Evolutionary conservation across 2,888 invertebrate genomes (phyloP), one percentile per base, ranked within the genome.

Genomic region (Ochropacha duplaris): DNA sequence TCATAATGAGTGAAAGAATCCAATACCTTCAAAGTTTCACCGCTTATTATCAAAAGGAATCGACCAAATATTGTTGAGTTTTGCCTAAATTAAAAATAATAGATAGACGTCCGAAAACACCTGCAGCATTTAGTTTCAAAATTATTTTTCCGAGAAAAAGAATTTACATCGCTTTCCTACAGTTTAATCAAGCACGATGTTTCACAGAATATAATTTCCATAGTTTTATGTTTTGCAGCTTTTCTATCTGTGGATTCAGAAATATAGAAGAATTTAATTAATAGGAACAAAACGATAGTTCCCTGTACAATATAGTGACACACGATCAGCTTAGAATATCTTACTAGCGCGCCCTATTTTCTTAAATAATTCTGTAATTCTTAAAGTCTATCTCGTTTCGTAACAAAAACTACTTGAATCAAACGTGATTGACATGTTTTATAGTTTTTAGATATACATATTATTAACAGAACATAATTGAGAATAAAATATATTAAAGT

Each of bases 201-300:
- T 39, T 14, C n/a, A 28, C 6, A 39, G 16, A 39, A 39, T 39
- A n/a, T 2, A 9, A 8, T 19, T 44, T 16, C 2, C 44, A 19
- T 4, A 14, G 49, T 28, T 19, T 56, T 54, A 11, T 31, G 28
- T 54, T 50, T 58, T 58, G 26, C 14, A 12, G 8, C 26, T 8
- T n/a, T 22, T 14, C n/a, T 50, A 19, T 60, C 62, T 69, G 69
- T 64, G 66, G 64, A 72, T 74, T 76, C 75, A 74, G 75, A 75
- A 73, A 79, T 74, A 80, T 68, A 78, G 74, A 81, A 81, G 77
- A 80, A 80, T 83, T 82, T 82, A 83, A 85, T 85, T 84, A 84
- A 78, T 78, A 81, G 75, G 78, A 81, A 79, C 74, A 76, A 73
- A 77, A 73, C 71, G 72, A 77, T 74, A 72, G 71, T 69, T 72